A percentile compares a stretch with the other conserved stretches of the same genome.
Evolutionary conservation across 2,113 vertebrate species (phyloP).

Genomic region (Fukomys damarensis): DNA sequence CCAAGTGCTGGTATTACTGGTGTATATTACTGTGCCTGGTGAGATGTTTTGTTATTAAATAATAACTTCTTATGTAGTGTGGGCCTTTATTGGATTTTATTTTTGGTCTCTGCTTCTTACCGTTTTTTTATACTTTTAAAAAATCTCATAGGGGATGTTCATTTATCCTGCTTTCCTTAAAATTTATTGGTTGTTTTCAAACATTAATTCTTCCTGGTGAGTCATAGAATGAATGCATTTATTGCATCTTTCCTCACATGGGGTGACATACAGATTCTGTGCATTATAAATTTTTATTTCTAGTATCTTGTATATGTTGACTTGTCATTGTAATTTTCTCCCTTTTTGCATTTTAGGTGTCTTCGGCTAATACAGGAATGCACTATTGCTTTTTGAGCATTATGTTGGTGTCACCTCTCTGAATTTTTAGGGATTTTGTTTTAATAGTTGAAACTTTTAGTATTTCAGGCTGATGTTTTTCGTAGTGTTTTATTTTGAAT

Average conservation of each 20-base stretch:
- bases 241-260: not conserved
- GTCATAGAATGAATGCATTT: not conserved
- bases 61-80: not conserved
- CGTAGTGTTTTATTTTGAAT: not conserved
- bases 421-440: not conserved
- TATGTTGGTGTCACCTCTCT: not conserved
- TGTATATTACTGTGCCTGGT: not conserved
- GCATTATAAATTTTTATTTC: not conserved
- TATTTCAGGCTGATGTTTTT: not conserved
- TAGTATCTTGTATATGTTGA: not conserved
- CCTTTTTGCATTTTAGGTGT: not conserved
- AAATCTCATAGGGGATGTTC: not conserved
- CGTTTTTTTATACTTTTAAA: slow-evolving; percentile 67
- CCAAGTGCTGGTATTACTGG: not conserved
- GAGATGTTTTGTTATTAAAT: not conserved
- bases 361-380: slow-evolving; percentile 39
- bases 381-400: not conserved
- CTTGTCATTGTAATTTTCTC: not conserved
- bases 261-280: not conserved
- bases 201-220: not conserved
- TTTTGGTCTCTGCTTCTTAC: slow-evolving; percentile 8
- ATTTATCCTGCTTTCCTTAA: not conserved
- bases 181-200: not conserved
- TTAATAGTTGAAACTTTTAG: not conserved
- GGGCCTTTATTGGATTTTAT: not conserved